These are phyloP conservation scores for Octopus bimaculoides DNA, from an alignment of 1,140 invertebrate species.

Conservation along the genomic window DNA sequence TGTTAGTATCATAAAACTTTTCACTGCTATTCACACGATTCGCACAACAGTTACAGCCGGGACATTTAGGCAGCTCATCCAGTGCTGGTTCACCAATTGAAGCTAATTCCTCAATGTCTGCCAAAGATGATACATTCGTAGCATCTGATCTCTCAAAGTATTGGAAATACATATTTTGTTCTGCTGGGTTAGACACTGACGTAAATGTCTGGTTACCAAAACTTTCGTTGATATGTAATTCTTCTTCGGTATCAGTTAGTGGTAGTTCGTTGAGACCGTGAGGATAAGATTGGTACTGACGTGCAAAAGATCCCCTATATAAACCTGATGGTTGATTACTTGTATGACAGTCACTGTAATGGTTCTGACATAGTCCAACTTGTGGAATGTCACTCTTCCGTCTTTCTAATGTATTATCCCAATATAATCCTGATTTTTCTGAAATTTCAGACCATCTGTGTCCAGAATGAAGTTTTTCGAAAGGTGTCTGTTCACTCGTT, in stretches of 20 bases:
- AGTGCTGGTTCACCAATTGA: background rate
- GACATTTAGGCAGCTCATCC: background rate
- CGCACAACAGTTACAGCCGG: background rate
- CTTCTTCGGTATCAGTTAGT: background rate
- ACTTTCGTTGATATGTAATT: too few relatives aligned
- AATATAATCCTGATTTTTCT: too few relatives aligned
- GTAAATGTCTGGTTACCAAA: background rate
- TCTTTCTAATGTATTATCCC: background rate
- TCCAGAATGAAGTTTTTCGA: too few relatives aligned
- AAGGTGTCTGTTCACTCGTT: too few relatives aligned
- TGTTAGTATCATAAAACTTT: background rate
- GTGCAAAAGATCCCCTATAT: background rate
- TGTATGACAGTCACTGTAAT: background rate
- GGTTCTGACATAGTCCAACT: background rate
- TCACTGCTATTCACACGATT: background rate
- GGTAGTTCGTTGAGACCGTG: background rate
- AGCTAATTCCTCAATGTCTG: background rate
- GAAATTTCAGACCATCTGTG: too few relatives aligned
- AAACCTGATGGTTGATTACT: too few relatives aligned
- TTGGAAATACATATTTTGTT: background rate
- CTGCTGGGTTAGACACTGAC: background rate
- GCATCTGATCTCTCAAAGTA: background rate
- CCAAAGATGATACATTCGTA: background rate
- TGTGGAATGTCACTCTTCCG: background rate
- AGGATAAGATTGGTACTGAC: background rate